A percentile compares a stretch with the other conserved stretches of the same genome.
These are phyloP conservation scores for Crenichthys baileyi DNA, from an alignment of 2,797 vertebrate genomes.

Conservation along the genomic window DNA sequence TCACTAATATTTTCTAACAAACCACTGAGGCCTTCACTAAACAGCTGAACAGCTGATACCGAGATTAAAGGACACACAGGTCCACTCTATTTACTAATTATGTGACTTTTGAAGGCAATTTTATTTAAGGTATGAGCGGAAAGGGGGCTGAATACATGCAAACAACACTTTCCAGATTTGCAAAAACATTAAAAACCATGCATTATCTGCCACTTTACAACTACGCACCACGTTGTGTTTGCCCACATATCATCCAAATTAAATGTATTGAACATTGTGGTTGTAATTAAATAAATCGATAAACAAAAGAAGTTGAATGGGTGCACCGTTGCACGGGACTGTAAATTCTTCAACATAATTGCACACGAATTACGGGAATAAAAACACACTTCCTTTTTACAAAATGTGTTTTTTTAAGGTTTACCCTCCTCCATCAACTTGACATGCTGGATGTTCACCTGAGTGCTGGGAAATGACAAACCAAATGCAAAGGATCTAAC, in stretches of 20 bases:
- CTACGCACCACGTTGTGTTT: not conserved
- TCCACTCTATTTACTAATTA: not conserved
- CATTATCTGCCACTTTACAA: not conserved
- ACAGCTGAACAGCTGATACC: not conserved
- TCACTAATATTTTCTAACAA: not conserved
- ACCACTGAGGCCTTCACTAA: not conserved
- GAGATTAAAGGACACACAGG: no score
- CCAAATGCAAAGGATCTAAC: slow-evolving; percentile 29
- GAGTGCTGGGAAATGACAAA: slow-evolving; percentile 26
- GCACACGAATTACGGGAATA: not conserved
- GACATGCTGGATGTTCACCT: not conserved
- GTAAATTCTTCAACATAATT: not conserved
- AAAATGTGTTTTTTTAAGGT: slow-evolving; percentile 29
- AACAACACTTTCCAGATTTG: not conserved
- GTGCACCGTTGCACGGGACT: not conserved
- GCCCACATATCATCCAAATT: not conserved
- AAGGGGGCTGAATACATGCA: not conserved
- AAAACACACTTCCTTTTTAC: slow-evolving; percentile 19
- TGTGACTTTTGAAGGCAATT: not conserved
- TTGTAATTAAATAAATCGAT: no score
- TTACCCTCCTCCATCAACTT: slow-evolving; percentile 18
- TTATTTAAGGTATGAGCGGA: not conserved
- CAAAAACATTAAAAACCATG: not conserved
- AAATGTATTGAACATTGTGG: no score
- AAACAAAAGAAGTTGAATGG: no score